Evolutionary conservation across 2,113 vertebrate genomes (phyloP).

Genomic region (Mirounga angustirostris): DNA sequence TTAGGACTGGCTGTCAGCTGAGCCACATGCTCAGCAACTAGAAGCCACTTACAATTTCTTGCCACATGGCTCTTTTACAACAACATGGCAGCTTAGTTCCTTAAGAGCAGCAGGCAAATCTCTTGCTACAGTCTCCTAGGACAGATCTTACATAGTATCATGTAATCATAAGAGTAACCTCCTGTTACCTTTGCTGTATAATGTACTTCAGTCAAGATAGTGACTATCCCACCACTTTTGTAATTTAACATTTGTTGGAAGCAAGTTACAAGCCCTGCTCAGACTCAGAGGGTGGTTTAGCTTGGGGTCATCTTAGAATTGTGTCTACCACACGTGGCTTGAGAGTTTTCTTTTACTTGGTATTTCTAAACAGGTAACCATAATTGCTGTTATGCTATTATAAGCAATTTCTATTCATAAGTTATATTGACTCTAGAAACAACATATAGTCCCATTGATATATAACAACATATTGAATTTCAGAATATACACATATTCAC

Average conservation of each 20-base stretch:
- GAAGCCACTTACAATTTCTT: background rate
- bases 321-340: background rate
- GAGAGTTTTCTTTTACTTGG: background rate
- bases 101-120: background rate
- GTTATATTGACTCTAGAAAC: background rate
- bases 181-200: background rate
- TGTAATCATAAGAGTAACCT: background rate
- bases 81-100: background rate
- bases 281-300: background rate
- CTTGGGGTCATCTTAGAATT: background rate
- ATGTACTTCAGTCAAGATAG: background rate
- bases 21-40: background rate
- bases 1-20: background rate
- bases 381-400: background rate
- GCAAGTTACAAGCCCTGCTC: background rate
- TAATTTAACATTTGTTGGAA: background rate
- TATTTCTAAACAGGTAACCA: background rate
- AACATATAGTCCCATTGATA: background rate
- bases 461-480: background rate
- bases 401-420: background rate
- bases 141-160: background rate
- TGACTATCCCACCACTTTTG: background rate
- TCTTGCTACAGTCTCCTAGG: background rate
- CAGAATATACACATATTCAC: background rate
- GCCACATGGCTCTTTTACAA: background rate